A percentile compares a stretch with the other conserved stretches of the same genome.
phyloP scores from a whole-genome alignment of 2,888 invertebrate genomes.

The Drosophila buzzatii region DNA sequence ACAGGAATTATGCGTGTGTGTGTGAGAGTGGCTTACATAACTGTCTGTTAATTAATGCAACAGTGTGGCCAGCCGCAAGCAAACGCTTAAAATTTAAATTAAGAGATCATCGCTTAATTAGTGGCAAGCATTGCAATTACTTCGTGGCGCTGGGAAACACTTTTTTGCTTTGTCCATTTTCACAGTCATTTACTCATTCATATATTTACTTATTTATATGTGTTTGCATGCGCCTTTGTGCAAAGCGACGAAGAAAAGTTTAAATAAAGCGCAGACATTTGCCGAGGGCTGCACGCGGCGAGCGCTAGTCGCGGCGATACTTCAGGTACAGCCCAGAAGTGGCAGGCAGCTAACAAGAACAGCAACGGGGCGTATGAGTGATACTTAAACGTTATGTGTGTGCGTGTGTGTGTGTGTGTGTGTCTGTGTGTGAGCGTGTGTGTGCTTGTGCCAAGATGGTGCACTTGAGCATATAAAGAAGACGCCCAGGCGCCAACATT shows the following conservation, averaged over 20 bases:
- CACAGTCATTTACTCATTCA: conserved; percentile 31
- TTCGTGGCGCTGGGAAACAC: conserved; percentile 6
- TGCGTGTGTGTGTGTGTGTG: conserved; percentile 25
- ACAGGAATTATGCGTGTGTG: conserved; percentile 20
- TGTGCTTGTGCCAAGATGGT: conserved; percentile 57
- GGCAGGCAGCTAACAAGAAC: conserved; percentile 37
- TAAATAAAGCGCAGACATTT: conserved; percentile 55
- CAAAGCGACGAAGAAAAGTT: no score
- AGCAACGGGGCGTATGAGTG: conserved; percentile 73
- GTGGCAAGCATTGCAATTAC: conserved; percentile 44
- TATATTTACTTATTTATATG: conserved; percentile 18
- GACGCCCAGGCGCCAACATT: conserved; percentile 61
- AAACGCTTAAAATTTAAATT: conserved; percentile 33
- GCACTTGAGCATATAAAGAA: conserved; percentile 65
- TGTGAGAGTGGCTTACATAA: conserved; percentile 10
- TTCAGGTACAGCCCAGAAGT: conserved; percentile 54
- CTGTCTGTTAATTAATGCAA: conserved; percentile 45
- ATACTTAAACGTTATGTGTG: conserved; percentile 62
- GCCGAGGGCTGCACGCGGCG: conserved; percentile 32
- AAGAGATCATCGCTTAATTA: conserved; percentile 60
- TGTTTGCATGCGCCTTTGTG: conserved; percentile 20
- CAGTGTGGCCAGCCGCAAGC: conserved; percentile 8
- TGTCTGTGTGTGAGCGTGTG: conserved; percentile 20
- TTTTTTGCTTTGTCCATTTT: conserved; percentile 13
- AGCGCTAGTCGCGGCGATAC: conserved; percentile 45